phyloP scores from a whole-genome alignment of 1,140 invertebrate genomes.

The Glossosoma conforme region DNA sequence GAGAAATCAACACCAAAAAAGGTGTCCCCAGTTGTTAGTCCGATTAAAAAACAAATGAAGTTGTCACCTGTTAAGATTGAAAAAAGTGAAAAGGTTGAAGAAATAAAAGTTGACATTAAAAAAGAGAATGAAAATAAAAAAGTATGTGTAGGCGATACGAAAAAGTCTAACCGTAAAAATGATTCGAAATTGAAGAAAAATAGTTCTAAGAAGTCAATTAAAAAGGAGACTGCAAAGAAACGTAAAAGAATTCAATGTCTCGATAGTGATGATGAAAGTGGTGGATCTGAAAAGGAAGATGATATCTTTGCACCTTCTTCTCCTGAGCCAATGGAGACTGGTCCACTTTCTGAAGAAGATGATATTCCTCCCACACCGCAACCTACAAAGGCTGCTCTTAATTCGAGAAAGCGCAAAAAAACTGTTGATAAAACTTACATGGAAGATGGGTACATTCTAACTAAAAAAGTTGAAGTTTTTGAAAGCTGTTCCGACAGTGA shows the following conservation, averaged over 20 bases:
- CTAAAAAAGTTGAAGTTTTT: constrained; percentile 11
- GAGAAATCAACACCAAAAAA: neutral
- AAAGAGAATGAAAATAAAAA: constrained; percentile 2
- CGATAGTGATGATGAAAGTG: constrained; percentile 13
- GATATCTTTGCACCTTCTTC: constrained; percentile 15
- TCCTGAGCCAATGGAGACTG: constrained; percentile 1
- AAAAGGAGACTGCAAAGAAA: constrained; percentile 13
- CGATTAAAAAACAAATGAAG: neutral
- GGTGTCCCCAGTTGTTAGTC: neutral
- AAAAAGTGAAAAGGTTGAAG: neutral
- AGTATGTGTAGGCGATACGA: neutral
- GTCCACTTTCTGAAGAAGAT: constrained; percentile 15
- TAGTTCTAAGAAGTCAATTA: constrained; percentile 3
- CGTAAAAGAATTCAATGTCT: constrained; percentile 16
- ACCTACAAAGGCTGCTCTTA: neutral
- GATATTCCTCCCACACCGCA: constrained; percentile 16
- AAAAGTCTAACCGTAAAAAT: neutral
- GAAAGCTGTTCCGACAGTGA: constrained; percentile 17
- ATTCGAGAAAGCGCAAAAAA: constrained; percentile 23
- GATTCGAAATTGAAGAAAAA: too few relatives aligned
- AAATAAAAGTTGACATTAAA: neutral
- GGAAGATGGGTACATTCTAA: constrained; percentile 15
- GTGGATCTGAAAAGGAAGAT: neutral
- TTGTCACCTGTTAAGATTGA: neutral
- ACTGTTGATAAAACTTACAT: constrained; percentile 15